Evolutionary conservation across 2,113 vertebrate genomes (phyloP), one percentile per base, ranked within the genome.

Genomic region (Phylloscopus whistleri): DNA sequence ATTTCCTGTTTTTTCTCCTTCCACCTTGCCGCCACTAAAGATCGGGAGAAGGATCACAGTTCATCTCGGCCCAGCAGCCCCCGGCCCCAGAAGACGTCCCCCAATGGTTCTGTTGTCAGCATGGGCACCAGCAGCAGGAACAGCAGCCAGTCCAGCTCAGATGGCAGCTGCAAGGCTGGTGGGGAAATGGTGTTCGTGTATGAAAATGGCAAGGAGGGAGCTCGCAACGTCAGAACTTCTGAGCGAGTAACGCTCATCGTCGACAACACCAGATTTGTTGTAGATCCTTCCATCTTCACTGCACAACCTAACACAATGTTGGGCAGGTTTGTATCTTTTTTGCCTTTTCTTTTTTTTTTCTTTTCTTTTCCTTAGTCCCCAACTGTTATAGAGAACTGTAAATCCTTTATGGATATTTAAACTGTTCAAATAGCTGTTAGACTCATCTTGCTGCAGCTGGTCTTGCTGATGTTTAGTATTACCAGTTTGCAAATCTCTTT

Each of bases 241-340:
- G 99, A 99, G 96, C 98, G 99, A 96, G 99, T 99, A 44, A 99
- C 99, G 1, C 98, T 99, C 22, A 99, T 99, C 39, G 99, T 99
- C 93, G 99, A 99, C 97, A 99, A 99, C 97, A 99, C 99, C 35
- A 99, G 99, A 98, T 99, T 99, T 95, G 99, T 99, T 78, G 99
- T 99, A 53, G 99, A 99, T 97, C 99, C 99, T 56, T 98, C 99
- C 46, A 99, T 99, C 97, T 99, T 99, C 95, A 99, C 98, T 20
- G 99, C 99, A 89, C 99, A 99, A 46, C 99, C 99, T 94, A 99
- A 99, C 93, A 99, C 99, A 31, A 99, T 99, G 99, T 97, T 99
- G 98, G 99, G 99, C 97, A 99, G 99, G 99, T 99, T 97, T 70
- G 98, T 96, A 84, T 94, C 20, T 63, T 5, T 49, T 30, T 53